Base-by-base conservation (phyloP, 2,888 invertebrate genomes). In the Mythimna ferrago region DNA sequence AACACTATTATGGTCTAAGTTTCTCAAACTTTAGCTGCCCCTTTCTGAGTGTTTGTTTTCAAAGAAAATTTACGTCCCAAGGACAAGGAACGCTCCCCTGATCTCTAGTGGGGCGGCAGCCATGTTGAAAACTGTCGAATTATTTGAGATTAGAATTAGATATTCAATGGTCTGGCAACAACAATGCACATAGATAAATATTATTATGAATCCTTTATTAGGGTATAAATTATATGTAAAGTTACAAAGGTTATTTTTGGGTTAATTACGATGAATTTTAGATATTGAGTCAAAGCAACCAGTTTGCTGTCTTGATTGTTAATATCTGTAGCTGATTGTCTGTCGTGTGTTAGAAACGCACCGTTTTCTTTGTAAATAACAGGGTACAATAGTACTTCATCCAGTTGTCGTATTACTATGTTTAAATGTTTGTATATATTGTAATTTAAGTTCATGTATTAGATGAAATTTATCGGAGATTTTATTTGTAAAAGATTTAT, bases 1-100 rank as follows among this genome's bases (percentile, higher is more conserved):
- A 96, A 92, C 80, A 96, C 96, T 69, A 96, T 96, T 69, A 96
- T 96, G 96, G 96, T 96, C 60, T 95, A 92, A 82, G 56, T 67
- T 66, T 77, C n/a, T 35, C 61, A 53, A 71, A 64, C 63, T 62
- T 56, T 41, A 67, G 56, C 71, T 70, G 78, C 74, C 76, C 73
- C 63, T 44, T 70, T 38, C 53, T 11, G 77, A 86, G 84, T 80
- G 74, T 74, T 66, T 48, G 32, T 83, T 78, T 86, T 80, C 73
- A 66, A 71, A 78, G 84, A 82, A 85, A 77, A 71, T 67, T 56
- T 6, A 71, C 38, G 77, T 81, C 76, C 77, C 62, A 77, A 84
- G 73, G 87, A 81, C 77, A 65, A 72, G n/a, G 65, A 73, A 63
- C 66, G 64, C 67, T 78, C 66, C 76, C 72, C 54, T 71, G 75